A percentile compares a stretch with the other conserved stretches of the same genome.
phyloP scores from a whole-genome alignment of 2,113 vertebrate genomes.

The Lasiurus cinereus region DNA sequence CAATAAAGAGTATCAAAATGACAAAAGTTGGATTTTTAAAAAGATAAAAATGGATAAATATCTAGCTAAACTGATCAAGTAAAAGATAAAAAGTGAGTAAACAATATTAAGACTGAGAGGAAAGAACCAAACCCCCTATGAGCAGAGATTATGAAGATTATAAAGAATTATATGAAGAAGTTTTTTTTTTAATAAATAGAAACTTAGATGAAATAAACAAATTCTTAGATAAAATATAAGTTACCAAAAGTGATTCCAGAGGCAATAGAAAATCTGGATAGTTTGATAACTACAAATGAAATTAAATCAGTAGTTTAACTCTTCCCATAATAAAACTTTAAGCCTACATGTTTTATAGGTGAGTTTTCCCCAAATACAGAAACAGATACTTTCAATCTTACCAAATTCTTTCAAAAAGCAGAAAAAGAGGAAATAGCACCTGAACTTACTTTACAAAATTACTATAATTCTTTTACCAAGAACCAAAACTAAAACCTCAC shows the following conservation, averaged over 20 bases:
- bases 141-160: conserved; percentile 35
- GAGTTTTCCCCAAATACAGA: conserved; percentile 3
- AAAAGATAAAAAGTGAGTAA: neutral
- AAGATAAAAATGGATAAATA: neutral
- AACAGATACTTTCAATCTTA: conserved; percentile 44
- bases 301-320: neutral
- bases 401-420: neutral
- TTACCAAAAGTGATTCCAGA: neutral
- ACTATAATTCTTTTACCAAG: conserved; percentile 1
- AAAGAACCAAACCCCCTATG: neutral
- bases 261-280: neutral
- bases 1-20: neutral
- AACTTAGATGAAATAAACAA: conserved; percentile 31
- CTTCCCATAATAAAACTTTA: neutral
- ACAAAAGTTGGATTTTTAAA: neutral
- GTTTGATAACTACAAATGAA: conserved; percentile 32
- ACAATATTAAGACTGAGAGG: neutral
- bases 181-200: conserved; percentile 19
- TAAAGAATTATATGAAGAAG: neutral
- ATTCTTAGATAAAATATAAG: conserved; percentile 40
- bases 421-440: neutral
- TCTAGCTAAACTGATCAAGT: neutral
- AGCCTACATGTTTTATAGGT: neutral
- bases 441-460: conserved; percentile 46
- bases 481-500: neutral